phyloP scores from a whole-genome alignment of 2,888 invertebrate genomes.

The Heliconius aoede region DNA sequence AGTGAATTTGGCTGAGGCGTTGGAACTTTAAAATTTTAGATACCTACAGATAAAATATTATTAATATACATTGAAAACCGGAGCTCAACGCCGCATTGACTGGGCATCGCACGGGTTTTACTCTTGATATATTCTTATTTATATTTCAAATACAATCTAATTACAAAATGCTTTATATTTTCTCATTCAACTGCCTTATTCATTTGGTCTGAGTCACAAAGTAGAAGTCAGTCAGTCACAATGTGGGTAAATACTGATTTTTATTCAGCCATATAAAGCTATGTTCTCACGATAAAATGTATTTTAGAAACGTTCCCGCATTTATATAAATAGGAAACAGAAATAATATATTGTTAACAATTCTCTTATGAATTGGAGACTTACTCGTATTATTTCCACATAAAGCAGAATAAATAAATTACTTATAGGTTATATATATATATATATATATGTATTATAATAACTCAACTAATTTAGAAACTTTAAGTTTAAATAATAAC shows the following conservation, averaged over 20 bases:
- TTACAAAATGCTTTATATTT: background rate
- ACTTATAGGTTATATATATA: background rate
- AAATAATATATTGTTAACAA: slow-evolving; percentile 5
- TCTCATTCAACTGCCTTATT: slow-evolving; percentile 1
- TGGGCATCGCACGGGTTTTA: too few species aligned
- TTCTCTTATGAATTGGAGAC: background rate
- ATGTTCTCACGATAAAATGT: background rate
- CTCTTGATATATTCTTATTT: background rate
- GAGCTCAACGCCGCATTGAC: background rate
- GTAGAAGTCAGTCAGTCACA: slow-evolving; percentile 10
- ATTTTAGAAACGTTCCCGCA: slow-evolving; percentile 6
- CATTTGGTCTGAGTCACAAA: slow-evolving; percentile 10
- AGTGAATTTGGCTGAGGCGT: too few species aligned
- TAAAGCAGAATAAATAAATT: background rate
- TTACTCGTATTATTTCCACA: background rate
- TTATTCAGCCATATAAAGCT: slow-evolving; percentile 14
- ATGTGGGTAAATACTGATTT: slow-evolving; percentile 26
- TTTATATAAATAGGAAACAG: background rate
- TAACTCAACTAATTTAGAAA: background rate
- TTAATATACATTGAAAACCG: background rate
- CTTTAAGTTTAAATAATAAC: background rate
- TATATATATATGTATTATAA: background rate
- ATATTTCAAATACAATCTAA: background rate
- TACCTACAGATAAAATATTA: background rate
- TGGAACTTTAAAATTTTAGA: background rate